Percentiles rank a stretch among this genome's conserved stretches.
Conservation (phyloP, 2,797 vertebrate genomes). For the Pseudochirops corinnae region DNA sequence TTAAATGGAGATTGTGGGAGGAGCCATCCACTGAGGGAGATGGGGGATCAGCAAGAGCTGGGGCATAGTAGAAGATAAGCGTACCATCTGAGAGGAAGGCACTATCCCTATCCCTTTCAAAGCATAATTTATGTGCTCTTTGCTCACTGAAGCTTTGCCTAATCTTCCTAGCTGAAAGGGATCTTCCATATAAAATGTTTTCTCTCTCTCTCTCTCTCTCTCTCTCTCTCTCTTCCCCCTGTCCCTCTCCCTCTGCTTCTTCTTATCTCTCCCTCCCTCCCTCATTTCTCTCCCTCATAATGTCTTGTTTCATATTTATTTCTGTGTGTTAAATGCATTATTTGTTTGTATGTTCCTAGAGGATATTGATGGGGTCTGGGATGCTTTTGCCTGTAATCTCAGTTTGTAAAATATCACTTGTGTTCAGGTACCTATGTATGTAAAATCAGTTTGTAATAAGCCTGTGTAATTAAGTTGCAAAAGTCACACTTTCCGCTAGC, state of each 20-base stretch:
- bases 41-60: background rate
- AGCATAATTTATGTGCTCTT: too few relatives aligned
- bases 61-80: background rate
- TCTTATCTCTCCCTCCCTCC: too few relatives aligned
- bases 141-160: too few relatives aligned
- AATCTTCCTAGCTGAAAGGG: background rate
- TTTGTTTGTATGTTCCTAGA: background rate
- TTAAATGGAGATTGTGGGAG: background rate
- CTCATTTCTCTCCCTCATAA: background rate
- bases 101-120: background rate
- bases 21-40: background rate
- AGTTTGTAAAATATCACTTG: too few relatives aligned
- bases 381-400: too few relatives aligned
- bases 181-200: background rate
- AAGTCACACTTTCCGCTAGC: too few relatives aligned
- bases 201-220: too few relatives aligned
- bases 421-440: too few relatives aligned
- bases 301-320: background rate
- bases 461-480: too few relatives aligned
- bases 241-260: too few relatives aligned
- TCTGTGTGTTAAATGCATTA: background rate
- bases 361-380: background rate
- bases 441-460: too few relatives aligned
- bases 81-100: background rate
- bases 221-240: too few relatives aligned